phyloP scores from a whole-genome alignment of 2,113 vertebrate genomes.

The Typhlomys cinereus region DNA sequence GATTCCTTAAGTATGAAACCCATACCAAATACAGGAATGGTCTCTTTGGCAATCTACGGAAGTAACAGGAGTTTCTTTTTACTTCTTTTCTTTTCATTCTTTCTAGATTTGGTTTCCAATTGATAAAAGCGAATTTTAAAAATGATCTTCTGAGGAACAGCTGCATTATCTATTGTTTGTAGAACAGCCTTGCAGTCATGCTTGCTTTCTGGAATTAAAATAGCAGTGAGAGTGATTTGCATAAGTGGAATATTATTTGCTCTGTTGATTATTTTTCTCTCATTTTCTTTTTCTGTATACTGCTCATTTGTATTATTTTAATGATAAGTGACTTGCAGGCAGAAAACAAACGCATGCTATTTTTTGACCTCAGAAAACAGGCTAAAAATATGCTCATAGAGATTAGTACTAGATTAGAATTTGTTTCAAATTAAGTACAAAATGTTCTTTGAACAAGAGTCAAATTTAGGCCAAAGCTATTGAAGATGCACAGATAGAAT shows the following conservation, averaged over 20 bases:
- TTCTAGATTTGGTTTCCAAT: constrained; percentile 62
- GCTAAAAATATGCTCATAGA: constrained; percentile 51
- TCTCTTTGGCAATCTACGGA: constrained; percentile 60
- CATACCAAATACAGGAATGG: constrained; percentile 1
- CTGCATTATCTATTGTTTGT: constrained; percentile 68
- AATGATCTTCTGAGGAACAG: constrained; percentile 59
- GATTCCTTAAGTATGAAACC: constrained; percentile 46
- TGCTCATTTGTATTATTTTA: constrained; percentile 65
- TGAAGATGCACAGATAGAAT: not conserved
- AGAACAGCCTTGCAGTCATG: constrained; percentile 20
- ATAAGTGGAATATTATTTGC: constrained; percentile 64
- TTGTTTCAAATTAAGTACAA: constrained; percentile 39
- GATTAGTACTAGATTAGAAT: constrained; percentile 36
- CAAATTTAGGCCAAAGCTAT: not conserved
- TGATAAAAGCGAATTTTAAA: constrained; percentile 66
- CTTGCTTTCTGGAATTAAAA: constrained; percentile 56
- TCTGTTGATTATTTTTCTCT: constrained; percentile 59
- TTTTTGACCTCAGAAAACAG: constrained; percentile 46
- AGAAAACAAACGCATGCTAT: constrained; percentile 53
- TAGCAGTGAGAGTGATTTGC: constrained; percentile 70
- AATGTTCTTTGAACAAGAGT: constrained; percentile 14
- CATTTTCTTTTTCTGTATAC: constrained; percentile 35
- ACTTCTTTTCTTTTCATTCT: not conserved
- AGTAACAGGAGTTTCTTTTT: constrained; percentile 4
- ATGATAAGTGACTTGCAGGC: constrained; percentile 47